Base-by-base conservation (phyloP, 2,113 vertebrate species). In the Stigmatopora argus region DNA sequence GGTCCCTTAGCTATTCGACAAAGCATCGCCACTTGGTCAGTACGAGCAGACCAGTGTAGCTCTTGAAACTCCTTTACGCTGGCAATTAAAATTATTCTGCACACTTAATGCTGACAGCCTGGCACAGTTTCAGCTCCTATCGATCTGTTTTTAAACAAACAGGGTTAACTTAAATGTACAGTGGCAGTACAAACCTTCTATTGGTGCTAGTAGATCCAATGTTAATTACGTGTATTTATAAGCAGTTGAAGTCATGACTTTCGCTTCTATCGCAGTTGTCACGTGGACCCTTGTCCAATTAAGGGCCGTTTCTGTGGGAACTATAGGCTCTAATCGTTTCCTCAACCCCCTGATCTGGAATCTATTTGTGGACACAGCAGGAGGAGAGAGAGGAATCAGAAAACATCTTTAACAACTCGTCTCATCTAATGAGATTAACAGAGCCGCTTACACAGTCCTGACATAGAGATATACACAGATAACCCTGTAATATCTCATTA, bases 341-440 rank as follows among this genome's bases (percentile, higher is more conserved):
- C 77, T 81, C 80, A 75, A 66, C 78, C 67, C 78, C 67, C 74
- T 78, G 81, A 83, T 88, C 79, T 77, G 64, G 84, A 84, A 87
- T 87, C 77, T 85, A 83, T 86, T 88, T 86, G 86, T 86, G 83
- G 85, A 85, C 73, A 7, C 82, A 75, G 78, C 66, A 78, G 73
- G 75, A 81, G 76, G 77, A 66, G 76, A 71, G 59, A 61, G 78
- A 80, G 79, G 73, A 86, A 86, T 89, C 85, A 78, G 84, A 86
- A 87, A 87, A 85, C 85, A 89, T 89, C 80, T 89, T 88, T 80
- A 86, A 84, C 86, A 83, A 86, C 80, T 84, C 89, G 87, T 83
- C 83, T 89, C 82, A 85, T 87, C 84, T 88, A 91, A 90, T 90
- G 85, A 90, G 89, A 90, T 90, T 90, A 91, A 78, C 79, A 58